Evolutionary conservation across 2,888 invertebrate genomes (phyloP), one percentile per base, ranked within the genome.

Genomic region (Brachynemurus nebulosus): DNA sequence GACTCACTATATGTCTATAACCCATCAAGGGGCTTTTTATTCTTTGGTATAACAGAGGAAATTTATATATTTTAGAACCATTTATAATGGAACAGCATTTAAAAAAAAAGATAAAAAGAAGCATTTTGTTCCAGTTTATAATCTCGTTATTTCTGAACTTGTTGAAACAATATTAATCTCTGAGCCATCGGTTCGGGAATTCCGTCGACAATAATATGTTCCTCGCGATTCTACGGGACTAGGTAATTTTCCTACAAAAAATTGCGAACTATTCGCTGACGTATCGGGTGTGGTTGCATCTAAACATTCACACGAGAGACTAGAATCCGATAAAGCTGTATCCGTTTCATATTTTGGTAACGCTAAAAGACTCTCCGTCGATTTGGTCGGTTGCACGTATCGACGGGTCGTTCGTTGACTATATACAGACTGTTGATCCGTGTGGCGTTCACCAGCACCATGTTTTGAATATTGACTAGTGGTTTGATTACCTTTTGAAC

Each of bases 351-450:
- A 78, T 51, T 78, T 77, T 2, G 79, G 72, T 14, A 78, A 73
- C 35, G 81, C 72, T 16, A 82, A 68, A 16, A 88, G 67, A 58
- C 82, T 86, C 61, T 88, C 86, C 0, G 86, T 85, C 1, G 86
- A 86, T 59, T 88, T 86, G 2, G 81, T 85, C 1, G 84, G 62
- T 59, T 78, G 64, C 60, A 77, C 64, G 61, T 76, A 61, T 44
- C 61, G 55, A 45, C 63, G 17, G 23, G 39, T 43, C 21, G 36
- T 11, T 40, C 36, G 21, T n/a, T 25, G 34, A 21, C 37, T 25
- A 27, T 44, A 44, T n/a, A 18, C 18, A 4, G 27, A 18, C 27
- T 44, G 71, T 39, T 66, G 65, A 33, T 64, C 63, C 45, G 64
- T 64, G 6, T 65, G 64, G 51, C 66, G 66, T 45, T 68, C 67